These are phyloP conservation scores for Cossypha caffra DNA, from an alignment of 2,797 vertebrate genomes.

Conservation along the genomic window DNA sequence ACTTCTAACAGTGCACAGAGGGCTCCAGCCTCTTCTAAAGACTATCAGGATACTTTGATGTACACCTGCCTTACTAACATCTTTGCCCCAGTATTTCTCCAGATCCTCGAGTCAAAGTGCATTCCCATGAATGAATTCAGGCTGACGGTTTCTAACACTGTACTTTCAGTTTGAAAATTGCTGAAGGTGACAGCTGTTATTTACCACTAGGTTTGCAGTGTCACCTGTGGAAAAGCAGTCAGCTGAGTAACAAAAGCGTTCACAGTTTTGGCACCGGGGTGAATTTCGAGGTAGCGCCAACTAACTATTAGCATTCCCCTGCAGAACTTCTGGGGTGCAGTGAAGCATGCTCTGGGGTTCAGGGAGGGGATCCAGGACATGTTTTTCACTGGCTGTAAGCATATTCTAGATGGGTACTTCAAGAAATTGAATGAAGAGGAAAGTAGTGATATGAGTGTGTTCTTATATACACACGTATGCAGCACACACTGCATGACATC, in stretches of 20 bases:
- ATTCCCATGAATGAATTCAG: neutral
- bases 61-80: neutral
- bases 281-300: neutral
- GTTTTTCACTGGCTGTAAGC: neutral
- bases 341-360: neutral
- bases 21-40: neutral
- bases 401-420: neutral
- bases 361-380: neutral
- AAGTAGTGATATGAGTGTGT: neutral
- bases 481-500: neutral
- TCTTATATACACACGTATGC: neutral
- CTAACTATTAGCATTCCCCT: neutral
- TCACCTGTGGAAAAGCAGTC: neutral
- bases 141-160: accelerated
- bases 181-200: neutral
- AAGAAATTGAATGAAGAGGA: neutral
- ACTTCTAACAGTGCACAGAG: neutral
- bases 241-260: neutral
- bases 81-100: neutral
- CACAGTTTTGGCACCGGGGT: neutral
- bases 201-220: neutral
- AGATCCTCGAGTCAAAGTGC: neutral
- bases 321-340: neutral
- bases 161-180: neutral
- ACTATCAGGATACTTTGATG: neutral